phyloP scores from a whole-genome alignment of 2,888 invertebrate genomes.

The Dendrolimus pini region DNA sequence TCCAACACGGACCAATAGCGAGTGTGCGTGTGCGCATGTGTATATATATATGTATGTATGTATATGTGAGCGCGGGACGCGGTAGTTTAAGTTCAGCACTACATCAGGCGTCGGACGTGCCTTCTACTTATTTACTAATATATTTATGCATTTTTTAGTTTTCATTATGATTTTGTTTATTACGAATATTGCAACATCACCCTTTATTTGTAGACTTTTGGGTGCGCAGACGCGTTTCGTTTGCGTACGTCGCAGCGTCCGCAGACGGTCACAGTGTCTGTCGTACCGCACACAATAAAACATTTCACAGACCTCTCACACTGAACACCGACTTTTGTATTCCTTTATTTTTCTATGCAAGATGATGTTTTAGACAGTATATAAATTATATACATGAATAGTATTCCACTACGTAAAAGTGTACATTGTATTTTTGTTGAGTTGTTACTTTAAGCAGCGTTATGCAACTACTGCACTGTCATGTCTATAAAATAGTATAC shows the following conservation, averaged over 20 bases:
- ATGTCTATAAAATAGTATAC: too few relatives aligned
- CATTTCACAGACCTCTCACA: too few relatives aligned
- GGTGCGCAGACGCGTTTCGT: constrained; percentile 20
- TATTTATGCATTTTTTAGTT: constrained; percentile 54
- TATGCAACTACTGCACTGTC: too few relatives aligned
- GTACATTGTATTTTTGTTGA: too few relatives aligned
- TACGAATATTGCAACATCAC: constrained; percentile 27
- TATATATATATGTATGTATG: constrained; percentile 35
- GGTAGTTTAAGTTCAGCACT: constrained; percentile 40
- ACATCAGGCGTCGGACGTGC: constrained; percentile 58
- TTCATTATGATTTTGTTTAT: constrained; percentile 29
- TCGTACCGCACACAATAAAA: too few relatives aligned
- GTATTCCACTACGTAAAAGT: too few relatives aligned
- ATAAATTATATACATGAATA: too few relatives aligned
- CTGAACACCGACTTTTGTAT: too few relatives aligned
- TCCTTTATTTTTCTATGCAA: too few relatives aligned
- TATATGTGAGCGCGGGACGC: constrained; percentile 42
- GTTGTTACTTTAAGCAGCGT: too few relatives aligned
- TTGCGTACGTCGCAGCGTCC: constrained; percentile 17
- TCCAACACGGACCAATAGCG: constrained; percentile 6
- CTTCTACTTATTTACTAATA: constrained; percentile 44
- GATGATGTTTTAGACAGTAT: too few relatives aligned
- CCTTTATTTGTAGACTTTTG: constrained; percentile 46
- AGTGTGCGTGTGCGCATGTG: constrained; percentile 27
- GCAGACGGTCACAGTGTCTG: too few relatives aligned